These are phyloP conservation scores for Triops cancriformis DNA, from an alignment of 1,140 invertebrate genomes.

Conservation along the genomic window DNA sequence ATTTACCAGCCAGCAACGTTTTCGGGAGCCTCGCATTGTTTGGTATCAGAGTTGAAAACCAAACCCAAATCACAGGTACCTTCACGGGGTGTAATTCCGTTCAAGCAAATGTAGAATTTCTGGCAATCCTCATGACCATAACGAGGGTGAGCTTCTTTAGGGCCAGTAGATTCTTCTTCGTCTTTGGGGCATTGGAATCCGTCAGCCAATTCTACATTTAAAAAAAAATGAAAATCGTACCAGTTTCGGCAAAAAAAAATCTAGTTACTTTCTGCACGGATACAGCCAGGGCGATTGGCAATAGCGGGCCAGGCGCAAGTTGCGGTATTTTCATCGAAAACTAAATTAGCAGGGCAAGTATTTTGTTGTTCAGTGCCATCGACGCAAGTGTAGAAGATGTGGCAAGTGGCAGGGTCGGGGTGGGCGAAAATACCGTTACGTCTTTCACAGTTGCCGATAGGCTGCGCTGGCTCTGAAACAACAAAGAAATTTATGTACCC, in stretches of 20 bases:
- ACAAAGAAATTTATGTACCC: slow-evolving; percentile 5
- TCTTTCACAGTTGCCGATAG: slow-evolving; percentile 62
- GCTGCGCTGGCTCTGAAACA: slow-evolving; percentile 60
- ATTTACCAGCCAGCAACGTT: slow-evolving; percentile 77
- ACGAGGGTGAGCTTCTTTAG: slow-evolving; percentile 71
- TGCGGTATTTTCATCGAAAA: slow-evolving; percentile 76
- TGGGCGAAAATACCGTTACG: slow-evolving; percentile 82
- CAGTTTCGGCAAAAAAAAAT: not conserved
- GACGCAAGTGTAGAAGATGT: slow-evolving; percentile 81
- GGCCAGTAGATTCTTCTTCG: slow-evolving; percentile 14
- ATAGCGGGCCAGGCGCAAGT: slow-evolving; percentile 81
- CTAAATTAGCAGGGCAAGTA: slow-evolving; percentile 71
- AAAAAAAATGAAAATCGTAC: not conserved
- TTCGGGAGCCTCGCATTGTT: slow-evolving; percentile 74
- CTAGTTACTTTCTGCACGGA: slow-evolving; percentile 36
- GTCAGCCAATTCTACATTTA: slow-evolving; percentile 52
- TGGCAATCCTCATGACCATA: slow-evolving; percentile 78
- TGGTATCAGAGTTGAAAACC: slow-evolving; percentile 72
- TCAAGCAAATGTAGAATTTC: slow-evolving; percentile 81
- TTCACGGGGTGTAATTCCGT: slow-evolving; percentile 72
- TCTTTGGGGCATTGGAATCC: slow-evolving; percentile 64
- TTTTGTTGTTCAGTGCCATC: slow-evolving; percentile 70
- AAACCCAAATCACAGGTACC: slow-evolving; percentile 73
- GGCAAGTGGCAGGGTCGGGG: slow-evolving; percentile 66
- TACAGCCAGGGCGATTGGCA: slow-evolving; percentile 63